Percentiles rank a stretch among this genome's conserved stretches.
Evolutionary conservation across 2,113 vertebrate genomes (phyloP).

Genomic region (Polypterus senegalus): DNA sequence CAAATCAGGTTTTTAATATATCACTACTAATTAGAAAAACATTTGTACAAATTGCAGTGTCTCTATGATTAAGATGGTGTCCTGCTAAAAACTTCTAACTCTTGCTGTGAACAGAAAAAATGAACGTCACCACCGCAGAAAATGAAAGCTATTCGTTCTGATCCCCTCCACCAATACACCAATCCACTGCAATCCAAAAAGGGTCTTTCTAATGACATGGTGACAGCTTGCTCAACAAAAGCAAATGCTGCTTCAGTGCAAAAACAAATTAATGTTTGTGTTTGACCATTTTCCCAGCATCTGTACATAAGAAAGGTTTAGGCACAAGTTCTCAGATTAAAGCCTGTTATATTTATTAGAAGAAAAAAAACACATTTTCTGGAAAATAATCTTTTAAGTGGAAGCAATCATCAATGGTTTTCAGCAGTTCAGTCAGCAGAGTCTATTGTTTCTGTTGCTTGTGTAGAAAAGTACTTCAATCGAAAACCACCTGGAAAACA

Average conservation of each 20-base stretch:
- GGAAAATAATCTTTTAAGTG: slow-evolving; percentile 7
- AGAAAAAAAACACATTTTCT: slow-evolving; percentile 8
- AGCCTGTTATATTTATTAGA: slow-evolving; percentile 1
- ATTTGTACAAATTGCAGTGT: not conserved
- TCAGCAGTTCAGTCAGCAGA: slow-evolving; percentile 74
- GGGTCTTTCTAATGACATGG: slow-evolving; percentile 31
- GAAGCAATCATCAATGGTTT: slow-evolving; percentile 14
- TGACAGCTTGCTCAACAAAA: slow-evolving; percentile 60
- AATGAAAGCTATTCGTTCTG: slow-evolving; percentile 4
- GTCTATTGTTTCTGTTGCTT: slow-evolving; percentile 75
- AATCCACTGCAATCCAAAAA: too few species aligned
- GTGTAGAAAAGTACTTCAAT: slow-evolving; percentile 77
- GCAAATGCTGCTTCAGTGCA: slow-evolving; percentile 60
- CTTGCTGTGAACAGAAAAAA: not conserved
- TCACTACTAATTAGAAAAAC: not conserved
- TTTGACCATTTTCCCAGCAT: slow-evolving; percentile 6
- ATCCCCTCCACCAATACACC: not conserved
- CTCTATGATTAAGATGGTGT: not conserved
- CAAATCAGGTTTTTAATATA: not conserved
- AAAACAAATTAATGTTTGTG: slow-evolving; percentile 27
- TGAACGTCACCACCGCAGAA: slow-evolving; percentile 1
- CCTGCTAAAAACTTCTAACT: not conserved
- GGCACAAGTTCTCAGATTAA: slow-evolving; percentile 16
- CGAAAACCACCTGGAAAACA: slow-evolving; percentile 65
- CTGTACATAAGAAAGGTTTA: slow-evolving; percentile 4